Evolutionary conservation across 2,888 invertebrate genomes (phyloP), one percentile per base, ranked within the genome.

Genomic region (Sisyra terminalis): DNA sequence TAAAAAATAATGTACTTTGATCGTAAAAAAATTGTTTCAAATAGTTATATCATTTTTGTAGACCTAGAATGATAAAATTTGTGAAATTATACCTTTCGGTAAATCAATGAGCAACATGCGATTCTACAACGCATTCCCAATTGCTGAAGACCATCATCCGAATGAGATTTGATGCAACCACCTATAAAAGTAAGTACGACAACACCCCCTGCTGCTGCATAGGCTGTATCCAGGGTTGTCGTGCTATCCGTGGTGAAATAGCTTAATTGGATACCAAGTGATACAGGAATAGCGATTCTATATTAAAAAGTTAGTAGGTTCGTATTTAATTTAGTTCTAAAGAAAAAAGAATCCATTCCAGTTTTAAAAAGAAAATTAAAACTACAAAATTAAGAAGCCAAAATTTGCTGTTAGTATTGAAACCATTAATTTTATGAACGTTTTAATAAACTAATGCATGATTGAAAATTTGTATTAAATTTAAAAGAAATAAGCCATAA

Each of bases 81-180:
- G 9, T 1, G 42, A 34, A 38, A 34, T 14, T 31, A 54, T 60
- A 87, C 87, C 75, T 92, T 92, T 65, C 85, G 75, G 56, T 86
- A 89, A 44, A 92, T 73, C 10, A 90, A 64, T 2, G 86, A 81
- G 55, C 87, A 86, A 41, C 81, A 78, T 0, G 88, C 84, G 1
- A 87, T 75, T 49, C 89, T 70, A 42, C 87, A 72, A 62, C 77
- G 73, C 76, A 87, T 82, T 18, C 89, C 89, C 15, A 34, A 38
- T 10, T 16, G n/a, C n/a, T n/a, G 14, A 17, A 43, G n/a, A 15
- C 11, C n/a, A 11, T 30, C 11, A 31, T 29, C 29, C 76, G 66
- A 40, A 73, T 70, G 55, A 80, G 79, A 57, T 79, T 78, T 69
- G 11, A 73, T 62, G 50, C 80, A 63, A 10, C 71, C 74, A 51